Evolutionary conservation across 2,888 invertebrate genomes (phyloP), one percentile per base, ranked within the genome.

Genomic region (Napeogenes sylphis): DNA sequence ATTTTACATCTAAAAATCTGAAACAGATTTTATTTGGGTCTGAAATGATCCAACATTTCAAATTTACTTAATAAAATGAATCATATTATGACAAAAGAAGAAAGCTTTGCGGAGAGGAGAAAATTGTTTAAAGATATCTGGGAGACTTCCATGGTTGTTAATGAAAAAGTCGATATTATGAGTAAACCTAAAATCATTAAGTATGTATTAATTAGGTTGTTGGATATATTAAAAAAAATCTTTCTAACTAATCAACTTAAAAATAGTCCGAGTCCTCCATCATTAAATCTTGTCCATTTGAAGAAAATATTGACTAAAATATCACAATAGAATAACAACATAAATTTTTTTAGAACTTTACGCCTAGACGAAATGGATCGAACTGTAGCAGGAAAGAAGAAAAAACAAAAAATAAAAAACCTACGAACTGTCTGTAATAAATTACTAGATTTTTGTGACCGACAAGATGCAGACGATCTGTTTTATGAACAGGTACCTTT

Each of bases 121-220:
- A 75, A 78, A 61, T 77, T 90, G 2, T 90, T 90, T 66, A 87
- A 83, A 67, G 77, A 84, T 63, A 83, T 90, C 54, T 90, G 90
- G 90, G 79, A 83, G 0, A 77, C 83, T 0, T 82, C 84, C 0
- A 75, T 82, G 75, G 67, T 74, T 35, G 71, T 82, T 13, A 78
- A 83, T 4, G 79, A 76, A 0, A 83, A 81, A 61, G 81, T 84
- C 5, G 80, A 82, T 45, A 73, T 80, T 32, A 69, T 77, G 69
- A 73, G 64, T 61, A 87, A 85, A 66, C 82, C 84, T 21, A 88
- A 84, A 82, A 81, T 87, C 61, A 86, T 89, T 53, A 89, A 85
- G 89, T 89, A 78, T 45, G 79, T 73, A 35, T 51, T 12, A 21
- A 30, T 51, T 3, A 30, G 21, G 6, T 51, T 30, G 8, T 51